Evolutionary conservation across 2,888 invertebrate genomes (phyloP), one percentile per base, ranked within the genome.

Genomic region (Lithodes maja): DNA sequence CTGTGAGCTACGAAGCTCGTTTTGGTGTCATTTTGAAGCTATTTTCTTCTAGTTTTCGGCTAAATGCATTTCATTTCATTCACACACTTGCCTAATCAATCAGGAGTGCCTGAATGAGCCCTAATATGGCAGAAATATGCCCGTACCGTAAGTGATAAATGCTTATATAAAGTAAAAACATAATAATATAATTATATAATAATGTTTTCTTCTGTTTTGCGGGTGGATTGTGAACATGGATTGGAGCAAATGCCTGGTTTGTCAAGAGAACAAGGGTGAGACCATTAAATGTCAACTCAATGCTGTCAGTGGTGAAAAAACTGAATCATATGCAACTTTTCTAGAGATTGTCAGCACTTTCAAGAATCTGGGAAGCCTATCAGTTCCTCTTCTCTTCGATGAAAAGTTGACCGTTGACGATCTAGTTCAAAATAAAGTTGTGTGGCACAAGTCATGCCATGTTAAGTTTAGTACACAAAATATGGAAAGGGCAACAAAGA

Each of bases 221-320:
- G 33, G 33, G 33, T 33, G 33, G 33, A 33, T 33, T 33, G 33
- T 33, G 33, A 33, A 33, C 33, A 33, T 33, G 68, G 68, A 68
- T 68, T 68, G 68, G 68, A 68, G 68, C 15, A 68, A 68, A 68
- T 68, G 68, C 68, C 68, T 68, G 68, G 68, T 68, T 68, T 68
- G 68, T 68, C 68, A 15, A 71, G 71, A 71, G 71, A 5, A 71
- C 3, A 71, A 15, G 71, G 5, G 15, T 71, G 71, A 71, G 71
- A 71, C 15, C 15, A 5, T 71, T 71, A 61, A 61, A 61, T 61
- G 61, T 12, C 61, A 5, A 61, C 61, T 61, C 61, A 61, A 61
- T 61, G 61, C 0, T 7, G 61, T 5, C 7, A 61, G 61, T 12
- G 61, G 61, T 5, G 61, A 61, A 5, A 61, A 61, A 12, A 7